Conservation (phyloP, 2,888 invertebrate species). For the Xanthorhoe spadicearia region DNA sequence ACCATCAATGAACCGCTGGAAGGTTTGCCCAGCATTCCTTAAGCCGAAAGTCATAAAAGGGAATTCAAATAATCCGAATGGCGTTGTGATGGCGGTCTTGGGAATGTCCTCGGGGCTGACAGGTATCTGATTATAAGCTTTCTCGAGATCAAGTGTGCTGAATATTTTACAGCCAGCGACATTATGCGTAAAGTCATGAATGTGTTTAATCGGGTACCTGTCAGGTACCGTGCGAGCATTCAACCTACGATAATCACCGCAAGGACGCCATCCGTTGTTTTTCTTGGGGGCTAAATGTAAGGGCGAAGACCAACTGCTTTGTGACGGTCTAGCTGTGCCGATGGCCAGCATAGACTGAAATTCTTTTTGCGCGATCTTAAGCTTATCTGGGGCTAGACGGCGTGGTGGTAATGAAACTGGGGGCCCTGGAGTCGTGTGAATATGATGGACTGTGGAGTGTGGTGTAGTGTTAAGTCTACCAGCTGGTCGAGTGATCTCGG, state of each 20-base stretch:
- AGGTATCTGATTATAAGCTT: constrained; percentile 64
- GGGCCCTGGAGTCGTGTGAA: constrained; percentile 1
- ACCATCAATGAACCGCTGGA: too few relatives aligned
- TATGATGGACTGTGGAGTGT: not conserved
- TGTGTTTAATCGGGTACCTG: constrained; percentile 50
- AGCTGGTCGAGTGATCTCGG: constrained; percentile 6
- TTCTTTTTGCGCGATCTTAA: not conserved
- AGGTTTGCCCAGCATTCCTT: too few relatives aligned
- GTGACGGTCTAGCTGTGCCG: constrained; percentile 1
- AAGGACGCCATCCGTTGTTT: constrained; percentile 53
- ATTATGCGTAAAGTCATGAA: constrained; percentile 25
- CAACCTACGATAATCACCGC: constrained; percentile 58
- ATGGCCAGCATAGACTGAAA: not conserved
- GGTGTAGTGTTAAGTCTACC: not conserved
- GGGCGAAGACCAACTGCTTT: constrained; percentile 3
- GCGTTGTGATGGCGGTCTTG: constrained; percentile 58
- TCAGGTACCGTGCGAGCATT: constrained; percentile 55
- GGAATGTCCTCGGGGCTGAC: constrained; percentile 52
- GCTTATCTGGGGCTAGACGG: constrained; percentile 4
- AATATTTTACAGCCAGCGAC: constrained; percentile 27
- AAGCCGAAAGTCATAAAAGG: too few relatives aligned
- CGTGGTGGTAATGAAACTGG: not conserved
- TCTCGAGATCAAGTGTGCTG: constrained; percentile 37
- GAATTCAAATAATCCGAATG: constrained; percentile 25
- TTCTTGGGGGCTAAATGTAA: constrained; percentile 24